Conservation (phyloP, 2,113 vertebrate species). For the Pseudorasbora parva region DNA sequence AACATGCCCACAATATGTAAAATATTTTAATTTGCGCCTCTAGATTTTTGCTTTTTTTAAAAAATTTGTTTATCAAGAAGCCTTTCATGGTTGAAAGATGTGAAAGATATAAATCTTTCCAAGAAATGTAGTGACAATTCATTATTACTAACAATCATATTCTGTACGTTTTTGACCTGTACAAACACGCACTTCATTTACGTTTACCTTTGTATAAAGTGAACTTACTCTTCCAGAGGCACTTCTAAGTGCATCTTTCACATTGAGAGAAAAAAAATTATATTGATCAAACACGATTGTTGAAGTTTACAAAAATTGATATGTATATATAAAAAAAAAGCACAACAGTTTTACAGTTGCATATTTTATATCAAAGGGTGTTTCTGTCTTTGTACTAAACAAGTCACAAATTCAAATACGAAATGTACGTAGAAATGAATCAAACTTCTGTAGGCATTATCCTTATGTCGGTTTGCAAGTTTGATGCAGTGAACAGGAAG, state of each 20-base stretch:
- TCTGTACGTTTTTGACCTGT: constrained; percentile 26
- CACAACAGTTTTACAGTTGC: constrained; percentile 39
- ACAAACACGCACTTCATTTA: constrained; percentile 23
- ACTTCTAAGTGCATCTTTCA: constrained; percentile 44
- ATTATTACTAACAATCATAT: constrained; percentile 31
- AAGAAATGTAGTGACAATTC: constrained; percentile 39
- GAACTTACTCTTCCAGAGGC: constrained; percentile 22
- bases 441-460: constrained; percentile 5
- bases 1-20: constrained; percentile 72
- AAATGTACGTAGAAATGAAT: constrained; percentile 43
- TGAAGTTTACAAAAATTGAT: constrained; percentile 52
- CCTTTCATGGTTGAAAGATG: constrained; percentile 57
- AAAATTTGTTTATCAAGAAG: constrained; percentile 43
- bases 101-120: constrained; percentile 52
- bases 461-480: constrained; percentile 4
- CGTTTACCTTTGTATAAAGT: constrained; percentile 1
- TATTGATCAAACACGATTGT: constrained; percentile 32
- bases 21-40: constrained; percentile 58
- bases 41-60: neutral
- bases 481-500: constrained; percentile 49
- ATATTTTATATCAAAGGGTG: constrained; percentile 50
- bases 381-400: constrained; percentile 44
- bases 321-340: constrained; percentile 43
- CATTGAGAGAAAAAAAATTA: constrained; percentile 17
- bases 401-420: constrained; percentile 37